These are phyloP conservation scores for Lasioglossum pauxillum DNA, from an alignment of 2,888 invertebrate species.

Conservation along the genomic window DNA sequence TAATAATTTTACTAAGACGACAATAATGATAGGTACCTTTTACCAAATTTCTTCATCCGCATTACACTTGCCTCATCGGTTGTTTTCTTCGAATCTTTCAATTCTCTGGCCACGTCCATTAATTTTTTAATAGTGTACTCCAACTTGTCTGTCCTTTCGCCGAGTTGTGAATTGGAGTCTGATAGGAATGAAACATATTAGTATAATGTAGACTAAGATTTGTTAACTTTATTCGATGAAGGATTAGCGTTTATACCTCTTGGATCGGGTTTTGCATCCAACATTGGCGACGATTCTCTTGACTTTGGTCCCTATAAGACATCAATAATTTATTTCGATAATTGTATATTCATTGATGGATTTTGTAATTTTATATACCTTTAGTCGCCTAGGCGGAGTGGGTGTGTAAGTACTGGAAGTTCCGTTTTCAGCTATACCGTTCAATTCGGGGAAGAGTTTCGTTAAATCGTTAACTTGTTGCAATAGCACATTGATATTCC, in stretches of 20 bases:
- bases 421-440: constrained; percentile 84
- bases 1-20: too few relatives aligned
- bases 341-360: neutral
- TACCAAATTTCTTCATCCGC: constrained; percentile 79
- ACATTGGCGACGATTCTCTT: constrained; percentile 90
- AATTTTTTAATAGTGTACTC: constrained; percentile 82
- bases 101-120: constrained; percentile 81
- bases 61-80: constrained; percentile 76
- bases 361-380: constrained; percentile 82
- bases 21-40: constrained; percentile 72
- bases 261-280: constrained; percentile 90
- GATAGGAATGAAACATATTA: constrained; percentile 3
- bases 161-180: constrained; percentile 72
- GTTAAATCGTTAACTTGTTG: constrained; percentile 93
- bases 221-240: neutral
- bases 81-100: constrained; percentile 81
- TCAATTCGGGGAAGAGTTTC: constrained; percentile 90
- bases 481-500: constrained; percentile 89
- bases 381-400: constrained; percentile 89
- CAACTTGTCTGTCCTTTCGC: constrained; percentile 80
- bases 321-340: constrained; percentile 10
- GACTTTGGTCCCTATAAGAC: constrained; percentile 88
- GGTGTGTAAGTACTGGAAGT: constrained; percentile 87
- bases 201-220: neutral
- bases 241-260: constrained; percentile 60